These are phyloP conservation scores for Drosophila affinis DNA, from an alignment of 2,888 invertebrate species.

Conservation along the genomic window DNA sequence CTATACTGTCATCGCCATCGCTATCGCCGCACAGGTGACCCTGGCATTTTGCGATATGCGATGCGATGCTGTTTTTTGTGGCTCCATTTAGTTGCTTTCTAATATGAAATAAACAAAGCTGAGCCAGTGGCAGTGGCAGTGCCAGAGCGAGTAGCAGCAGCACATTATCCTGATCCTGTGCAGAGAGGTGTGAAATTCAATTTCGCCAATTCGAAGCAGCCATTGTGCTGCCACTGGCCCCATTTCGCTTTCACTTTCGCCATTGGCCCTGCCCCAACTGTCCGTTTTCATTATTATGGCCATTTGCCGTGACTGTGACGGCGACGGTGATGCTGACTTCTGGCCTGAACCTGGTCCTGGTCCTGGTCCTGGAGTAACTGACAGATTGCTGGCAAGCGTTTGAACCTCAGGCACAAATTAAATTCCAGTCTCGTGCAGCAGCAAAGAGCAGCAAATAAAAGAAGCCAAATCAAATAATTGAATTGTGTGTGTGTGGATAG, in stretches of 20 bases:
- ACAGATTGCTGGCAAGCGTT: constrained; percentile 53
- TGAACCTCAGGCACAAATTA: constrained; percentile 49
- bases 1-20: constrained; percentile 7
- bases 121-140: neutral
- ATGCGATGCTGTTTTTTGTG: constrained; percentile 21
- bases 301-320: constrained; percentile 37
- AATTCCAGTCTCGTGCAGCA: constrained; percentile 46
- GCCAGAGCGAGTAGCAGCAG: constrained; percentile 3
- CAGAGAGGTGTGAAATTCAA: constrained; percentile 70
- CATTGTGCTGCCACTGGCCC: constrained; percentile 44
- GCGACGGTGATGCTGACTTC: constrained; percentile 27
- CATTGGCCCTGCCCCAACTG: constrained; percentile 24
- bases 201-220: constrained; percentile 49
- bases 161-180: constrained; percentile 52
- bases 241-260: constrained; percentile 32
- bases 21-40: constrained; percentile 8
- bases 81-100: constrained; percentile 40
- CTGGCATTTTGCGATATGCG: constrained; percentile 1
- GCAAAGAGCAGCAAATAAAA: constrained; percentile 20
- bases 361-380: constrained; percentile 34
- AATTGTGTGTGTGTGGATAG: constrained; percentile 44
- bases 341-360: constrained; percentile 12
- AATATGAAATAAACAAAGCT: constrained; percentile 48
- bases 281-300: constrained; percentile 60
- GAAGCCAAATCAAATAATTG: constrained; percentile 59